phyloP scores from a whole-genome alignment of 2,888 invertebrate genomes.

The Leptinotarsa tumamoca region DNA sequence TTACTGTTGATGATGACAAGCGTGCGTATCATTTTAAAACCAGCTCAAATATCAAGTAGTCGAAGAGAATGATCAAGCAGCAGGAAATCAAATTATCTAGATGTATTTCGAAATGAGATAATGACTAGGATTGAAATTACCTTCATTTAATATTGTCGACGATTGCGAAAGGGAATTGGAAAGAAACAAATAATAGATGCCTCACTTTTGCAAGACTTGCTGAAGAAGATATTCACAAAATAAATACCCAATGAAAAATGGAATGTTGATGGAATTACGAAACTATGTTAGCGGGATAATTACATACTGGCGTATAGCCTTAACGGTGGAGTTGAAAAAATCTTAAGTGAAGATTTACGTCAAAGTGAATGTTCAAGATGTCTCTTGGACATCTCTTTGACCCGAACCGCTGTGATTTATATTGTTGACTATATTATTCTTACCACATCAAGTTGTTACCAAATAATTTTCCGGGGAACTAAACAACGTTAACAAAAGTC shows the following conservation, averaged over 20 bases:
- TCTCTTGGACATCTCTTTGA: conserved; percentile 7
- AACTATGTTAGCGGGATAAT: conserved; percentile 8
- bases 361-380: conserved; percentile 11
- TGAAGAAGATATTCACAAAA: conserved; percentile 14
- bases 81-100: conserved; percentile 30
- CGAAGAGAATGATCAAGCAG: conserved; percentile 2
- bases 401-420: conserved; percentile 20
- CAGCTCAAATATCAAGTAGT: background rate
- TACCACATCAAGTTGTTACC: background rate
- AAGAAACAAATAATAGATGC: background rate
- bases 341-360: conserved; percentile 7
- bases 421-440: conserved; percentile 26
- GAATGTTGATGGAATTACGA: conserved; percentile 8
- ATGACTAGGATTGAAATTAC: conserved; percentile 35
- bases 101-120: conserved; percentile 32
- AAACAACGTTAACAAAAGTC: too few relatives aligned
- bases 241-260: conserved; percentile 5
- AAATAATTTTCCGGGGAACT: too few relatives aligned
- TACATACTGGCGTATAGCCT: background rate
- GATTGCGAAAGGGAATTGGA: conserved; percentile 36
- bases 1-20: background rate
- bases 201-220: background rate
- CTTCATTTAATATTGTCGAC: conserved; percentile 33
- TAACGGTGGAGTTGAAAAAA: background rate
- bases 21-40: background rate